Conservation (phyloP, 2,888 invertebrate genomes). For the Dione juno region DNA sequence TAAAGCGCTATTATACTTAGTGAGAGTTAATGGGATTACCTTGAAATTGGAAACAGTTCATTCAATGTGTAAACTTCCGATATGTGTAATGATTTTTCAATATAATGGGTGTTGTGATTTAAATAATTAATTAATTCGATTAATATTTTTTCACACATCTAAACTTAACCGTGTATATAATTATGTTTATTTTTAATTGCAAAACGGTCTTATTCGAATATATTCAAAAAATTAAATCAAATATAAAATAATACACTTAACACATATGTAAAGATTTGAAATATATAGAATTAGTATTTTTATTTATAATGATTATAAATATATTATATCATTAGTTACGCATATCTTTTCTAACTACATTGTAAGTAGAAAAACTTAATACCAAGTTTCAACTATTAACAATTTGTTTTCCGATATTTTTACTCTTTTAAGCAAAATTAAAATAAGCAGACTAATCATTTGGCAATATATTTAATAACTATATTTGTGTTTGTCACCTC, state of each 20-base stretch:
- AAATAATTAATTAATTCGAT: not conserved
- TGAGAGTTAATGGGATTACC: conserved; percentile 50
- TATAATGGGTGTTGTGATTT: not conserved
- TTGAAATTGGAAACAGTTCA: conserved; percentile 50
- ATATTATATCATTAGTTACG: too few relatives aligned
- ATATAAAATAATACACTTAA: too few relatives aligned
- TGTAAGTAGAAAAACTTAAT: too few relatives aligned
- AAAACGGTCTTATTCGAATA: not conserved
- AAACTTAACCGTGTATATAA: not conserved
- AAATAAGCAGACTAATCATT: too few relatives aligned
- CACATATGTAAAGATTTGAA: too few relatives aligned
- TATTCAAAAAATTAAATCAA: too few relatives aligned
- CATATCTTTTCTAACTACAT: too few relatives aligned
- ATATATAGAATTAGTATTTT: too few relatives aligned
- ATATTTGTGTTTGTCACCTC: not conserved
- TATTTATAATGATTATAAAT: too few relatives aligned
- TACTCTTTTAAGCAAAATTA: too few relatives aligned
- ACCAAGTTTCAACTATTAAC: too few relatives aligned
- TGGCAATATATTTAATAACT: not conserved
- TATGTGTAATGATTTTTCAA: conserved; percentile 4
- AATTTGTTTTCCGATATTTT: too few relatives aligned
- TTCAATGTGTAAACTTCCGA: conserved; percentile 29
- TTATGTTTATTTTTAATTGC: not conserved
- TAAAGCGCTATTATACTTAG: conserved; percentile 39
- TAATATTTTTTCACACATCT: not conserved